phyloP scores from a whole-genome alignment of 2,888 invertebrate species.

The Dryadula phaetusa region DNA sequence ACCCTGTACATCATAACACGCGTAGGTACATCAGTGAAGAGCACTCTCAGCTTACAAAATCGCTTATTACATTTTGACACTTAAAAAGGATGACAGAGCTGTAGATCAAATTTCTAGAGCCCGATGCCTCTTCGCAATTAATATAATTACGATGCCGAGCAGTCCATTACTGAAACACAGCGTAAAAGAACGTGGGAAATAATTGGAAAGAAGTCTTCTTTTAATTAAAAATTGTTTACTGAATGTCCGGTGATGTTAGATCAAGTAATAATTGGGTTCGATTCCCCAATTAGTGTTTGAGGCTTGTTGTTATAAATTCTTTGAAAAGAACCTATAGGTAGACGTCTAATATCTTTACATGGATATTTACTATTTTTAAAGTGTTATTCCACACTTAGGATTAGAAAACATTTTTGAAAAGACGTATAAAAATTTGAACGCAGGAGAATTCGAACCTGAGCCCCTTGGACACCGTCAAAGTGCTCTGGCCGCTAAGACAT shows the following conservation, averaged over 20 bases:
- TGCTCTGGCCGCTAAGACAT: too few species aligned
- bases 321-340: neutral
- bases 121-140: constrained; percentile 20
- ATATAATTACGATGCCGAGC: constrained; percentile 31
- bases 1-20: neutral
- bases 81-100: constrained; percentile 19
- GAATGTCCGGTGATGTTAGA: neutral
- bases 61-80: constrained; percentile 17
- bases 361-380: too few species aligned
- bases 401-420: too few species aligned
- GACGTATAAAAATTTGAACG: too few species aligned
- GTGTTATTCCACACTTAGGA: too few species aligned
- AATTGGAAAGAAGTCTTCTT: constrained; percentile 29
- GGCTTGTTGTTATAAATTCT: too few species aligned
- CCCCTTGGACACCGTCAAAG: too few species aligned
- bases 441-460: too few species aligned
- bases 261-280: constrained; percentile 1
- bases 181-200: constrained; percentile 29
- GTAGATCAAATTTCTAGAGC: constrained; percentile 30
- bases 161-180: constrained; percentile 17
- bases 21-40: neutral
- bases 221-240: constrained; percentile 34
- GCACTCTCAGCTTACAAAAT: constrained; percentile 24
- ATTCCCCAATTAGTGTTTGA: neutral
- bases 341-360: too few species aligned